Base-by-base conservation (phyloP, 2,888 invertebrate species). In the Patella caerulea region DNA sequence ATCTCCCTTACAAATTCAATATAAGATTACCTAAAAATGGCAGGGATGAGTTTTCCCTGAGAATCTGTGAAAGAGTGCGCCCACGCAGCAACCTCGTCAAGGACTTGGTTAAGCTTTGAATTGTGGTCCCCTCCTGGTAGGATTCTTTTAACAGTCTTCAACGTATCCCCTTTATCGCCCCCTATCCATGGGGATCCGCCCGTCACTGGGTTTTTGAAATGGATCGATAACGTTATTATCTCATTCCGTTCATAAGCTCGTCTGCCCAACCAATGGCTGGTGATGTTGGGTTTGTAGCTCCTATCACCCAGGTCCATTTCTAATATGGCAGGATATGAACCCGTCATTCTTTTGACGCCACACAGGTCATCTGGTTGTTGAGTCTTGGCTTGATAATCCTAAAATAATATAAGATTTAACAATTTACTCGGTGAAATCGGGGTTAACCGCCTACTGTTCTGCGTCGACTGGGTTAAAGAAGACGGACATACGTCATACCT, bases 261-360 rank as follows among this genome's bases (percentile, higher is more conserved):
- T 70, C 80, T 78, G 17, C 73, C 77, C 9, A 82, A 72, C 34
- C 76, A 80, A 12, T 52, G 55, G 12, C 55, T 45, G 19, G 72
- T 72, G 17, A 55, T 71, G 12, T 34, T 69, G 29, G 54, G 69
- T 14, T 75, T 74, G 69, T 81, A 75, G 9, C 56, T 17, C 5
- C 71, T 34, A 55, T 74, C 74, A 3, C 75, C 75, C 15, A 81
- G 54, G 55, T 83, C 81, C 65, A 83, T 78, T 12, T 80, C 81
- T 24, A 80, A 52, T 14, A 81, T 77, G 14, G 79, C 80, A 3
- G 83, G 83, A 72, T 83, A 83, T 53, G 80, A 78, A 3, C 83
- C 83, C 29, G 78, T 81, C 53, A 81, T 69, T 19, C 73, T 72
- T 52, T 80, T 83, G 17, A 80, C 73, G 65, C 81, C 83, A 69